Conservation (phyloP, 2,113 vertebrate species). For the Callithrix jacchus region DNA sequence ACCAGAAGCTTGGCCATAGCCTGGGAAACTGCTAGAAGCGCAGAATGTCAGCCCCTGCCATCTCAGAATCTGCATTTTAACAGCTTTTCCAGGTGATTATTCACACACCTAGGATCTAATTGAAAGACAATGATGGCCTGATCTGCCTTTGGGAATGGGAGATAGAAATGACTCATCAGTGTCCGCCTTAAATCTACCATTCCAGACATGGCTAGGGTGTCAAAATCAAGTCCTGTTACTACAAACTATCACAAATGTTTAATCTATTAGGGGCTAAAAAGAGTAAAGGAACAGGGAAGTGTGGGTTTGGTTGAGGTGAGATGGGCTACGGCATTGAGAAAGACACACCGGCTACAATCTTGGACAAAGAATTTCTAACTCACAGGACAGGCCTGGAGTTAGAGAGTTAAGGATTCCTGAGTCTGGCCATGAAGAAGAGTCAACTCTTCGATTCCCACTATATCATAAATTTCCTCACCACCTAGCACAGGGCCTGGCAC, state of each 20-base stretch:
- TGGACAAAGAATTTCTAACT: background rate
- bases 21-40: background rate
- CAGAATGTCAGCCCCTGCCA: background rate
- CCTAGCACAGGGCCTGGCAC: background rate
- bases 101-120: too few relatives aligned
- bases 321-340: background rate
- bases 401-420: background rate
- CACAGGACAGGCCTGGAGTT: background rate
- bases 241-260: background rate
- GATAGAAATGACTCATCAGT: background rate
- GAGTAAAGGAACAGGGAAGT: accelerated
- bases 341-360: background rate
- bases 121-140: background rate
- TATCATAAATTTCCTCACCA: background rate
- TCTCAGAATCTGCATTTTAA: background rate
- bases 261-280: background rate
- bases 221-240: background rate
- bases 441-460: background rate
- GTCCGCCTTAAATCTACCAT: background rate
- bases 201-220: background rate
- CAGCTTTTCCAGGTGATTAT: too few relatives aligned
- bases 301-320: too few relatives aligned
- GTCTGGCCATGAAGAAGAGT: background rate
- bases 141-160: background rate
- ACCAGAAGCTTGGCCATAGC: background rate